phyloP scores from a whole-genome alignment of 2,888 invertebrate species.

The Pterostichus niger region DNA sequence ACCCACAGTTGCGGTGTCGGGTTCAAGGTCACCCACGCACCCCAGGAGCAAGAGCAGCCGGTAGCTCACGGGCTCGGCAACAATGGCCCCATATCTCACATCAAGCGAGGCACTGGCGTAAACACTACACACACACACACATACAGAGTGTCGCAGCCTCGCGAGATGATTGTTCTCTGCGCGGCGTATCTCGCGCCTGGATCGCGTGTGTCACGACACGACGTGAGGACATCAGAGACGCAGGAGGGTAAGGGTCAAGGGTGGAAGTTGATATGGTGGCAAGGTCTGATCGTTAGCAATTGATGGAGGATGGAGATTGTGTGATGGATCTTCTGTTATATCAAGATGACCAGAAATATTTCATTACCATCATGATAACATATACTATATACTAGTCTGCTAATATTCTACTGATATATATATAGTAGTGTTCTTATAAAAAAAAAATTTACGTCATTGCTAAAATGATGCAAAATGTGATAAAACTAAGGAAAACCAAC shows the following conservation, averaged over 20 bases:
- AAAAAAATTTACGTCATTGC: no score
- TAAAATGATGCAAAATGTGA: no score
- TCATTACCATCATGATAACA: no score
- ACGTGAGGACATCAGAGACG: slow-evolving; percentile 2
- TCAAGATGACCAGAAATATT: no score
- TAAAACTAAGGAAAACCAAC: no score
- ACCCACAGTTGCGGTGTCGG: slow-evolving; percentile 33
- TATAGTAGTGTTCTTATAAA: no score
- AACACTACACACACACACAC: slow-evolving; percentile 34
- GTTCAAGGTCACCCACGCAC: slow-evolving; percentile 63
- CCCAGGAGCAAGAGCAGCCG: slow-evolving; percentile 23
- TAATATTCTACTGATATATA: no score
- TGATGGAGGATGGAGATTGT: neutral
- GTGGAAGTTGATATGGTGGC: slow-evolving; percentile 32
- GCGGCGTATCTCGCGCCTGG: slow-evolving; percentile 41
- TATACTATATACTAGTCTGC: no score
- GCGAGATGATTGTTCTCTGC: slow-evolving; percentile 46
- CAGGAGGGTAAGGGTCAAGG: slow-evolving; percentile 16
- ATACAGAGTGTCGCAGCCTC: slow-evolving; percentile 15
- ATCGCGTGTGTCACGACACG: slow-evolving; percentile 36
- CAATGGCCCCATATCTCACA: slow-evolving; percentile 62
- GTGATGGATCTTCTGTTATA: no score
- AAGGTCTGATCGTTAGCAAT: slow-evolving; percentile 5
- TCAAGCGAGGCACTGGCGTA: slow-evolving; percentile 37
- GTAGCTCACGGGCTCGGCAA: slow-evolving; percentile 40